phyloP scores from a whole-genome alignment of 1,140 invertebrate species.

The Drosophila cardini region DNA sequence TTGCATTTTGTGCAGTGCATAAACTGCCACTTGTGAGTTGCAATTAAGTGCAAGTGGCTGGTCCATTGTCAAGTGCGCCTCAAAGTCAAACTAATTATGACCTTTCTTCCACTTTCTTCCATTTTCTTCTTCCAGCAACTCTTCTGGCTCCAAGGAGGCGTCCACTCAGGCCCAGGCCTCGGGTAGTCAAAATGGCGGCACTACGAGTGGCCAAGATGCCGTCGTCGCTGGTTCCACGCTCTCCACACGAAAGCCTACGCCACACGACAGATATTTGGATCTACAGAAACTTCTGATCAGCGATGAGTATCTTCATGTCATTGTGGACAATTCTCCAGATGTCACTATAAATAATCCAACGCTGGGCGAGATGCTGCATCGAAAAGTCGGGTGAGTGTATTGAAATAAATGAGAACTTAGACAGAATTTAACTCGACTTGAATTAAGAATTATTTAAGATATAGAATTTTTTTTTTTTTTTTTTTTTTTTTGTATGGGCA shows the following conservation, averaged over 20 bases:
- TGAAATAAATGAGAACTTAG: neutral
- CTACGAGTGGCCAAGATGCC: slow-evolving; percentile 58
- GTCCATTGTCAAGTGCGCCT: slow-evolving; percentile 51
- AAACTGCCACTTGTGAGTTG: slow-evolving; percentile 57
- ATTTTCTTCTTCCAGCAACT: slow-evolving; percentile 79
- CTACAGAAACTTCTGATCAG: slow-evolving; percentile 82
- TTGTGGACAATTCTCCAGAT: slow-evolving; percentile 84
- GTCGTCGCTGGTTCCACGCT: slow-evolving; percentile 33
- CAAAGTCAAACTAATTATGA: slow-evolving; percentile 53
- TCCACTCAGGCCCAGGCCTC: slow-evolving; percentile 74
- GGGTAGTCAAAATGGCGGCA: slow-evolving; percentile 70
- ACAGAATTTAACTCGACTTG: too few species aligned
- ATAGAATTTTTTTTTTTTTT: too few species aligned
- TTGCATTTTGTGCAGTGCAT: slow-evolving; percentile 34
- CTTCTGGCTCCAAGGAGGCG: slow-evolving; percentile 83
- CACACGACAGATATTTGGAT: slow-evolving; percentile 87
- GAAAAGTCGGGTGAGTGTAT: slow-evolving; percentile 88
- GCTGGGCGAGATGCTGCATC: slow-evolving; percentile 87
- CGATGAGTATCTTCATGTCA: slow-evolving; percentile 73
- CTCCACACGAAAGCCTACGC: slow-evolving; percentile 66
- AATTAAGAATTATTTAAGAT: too few species aligned
- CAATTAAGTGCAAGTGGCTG: slow-evolving; percentile 58
- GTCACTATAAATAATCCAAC: slow-evolving; percentile 87
- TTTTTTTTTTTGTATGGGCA: too few species aligned
- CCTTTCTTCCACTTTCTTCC: slow-evolving; percentile 35